Evolutionary conservation across 2,797 vertebrate genomes (phyloP).

Genomic region (Setipinna tenuifilis): DNA sequence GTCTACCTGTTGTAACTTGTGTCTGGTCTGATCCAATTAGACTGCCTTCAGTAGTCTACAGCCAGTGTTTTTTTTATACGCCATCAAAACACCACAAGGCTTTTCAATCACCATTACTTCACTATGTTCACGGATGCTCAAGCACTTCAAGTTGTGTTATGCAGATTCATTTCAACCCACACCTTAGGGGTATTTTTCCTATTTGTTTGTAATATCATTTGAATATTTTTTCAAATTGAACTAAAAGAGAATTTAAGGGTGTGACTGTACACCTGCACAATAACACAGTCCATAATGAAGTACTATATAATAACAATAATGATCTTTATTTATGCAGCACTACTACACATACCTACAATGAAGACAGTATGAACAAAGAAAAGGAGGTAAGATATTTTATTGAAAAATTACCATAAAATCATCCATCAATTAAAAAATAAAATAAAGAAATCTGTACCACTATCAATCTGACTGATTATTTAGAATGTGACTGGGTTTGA

Average conservation of each 20-base stretch:
- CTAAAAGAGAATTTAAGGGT: neutral
- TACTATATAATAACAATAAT: neutral
- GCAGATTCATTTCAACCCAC: no score
- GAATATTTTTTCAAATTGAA: neutral
- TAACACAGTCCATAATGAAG: neutral
- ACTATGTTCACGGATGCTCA: no score
- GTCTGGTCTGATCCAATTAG: no score
- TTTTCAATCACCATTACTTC: no score
- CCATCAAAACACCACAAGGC: no score
- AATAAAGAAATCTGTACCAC: slow-evolving; percentile 6
- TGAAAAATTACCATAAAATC: neutral
- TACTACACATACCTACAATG: neutral
- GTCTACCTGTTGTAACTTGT: no score
- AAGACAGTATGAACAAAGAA: neutral
- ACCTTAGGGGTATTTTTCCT: no score
- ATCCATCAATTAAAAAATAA: neutral
- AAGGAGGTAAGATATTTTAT: neutral
- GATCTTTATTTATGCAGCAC: neutral
- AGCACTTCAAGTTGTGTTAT: no score
- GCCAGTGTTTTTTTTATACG: no score
- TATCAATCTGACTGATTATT: neutral
- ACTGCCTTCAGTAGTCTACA: no score
- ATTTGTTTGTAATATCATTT: neutral
- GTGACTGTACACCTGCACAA: neutral
- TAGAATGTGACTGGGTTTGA: neutral